phyloP scores from a whole-genome alignment of 2,797 vertebrate genomes.

The Urophycis tenuis region DNA sequence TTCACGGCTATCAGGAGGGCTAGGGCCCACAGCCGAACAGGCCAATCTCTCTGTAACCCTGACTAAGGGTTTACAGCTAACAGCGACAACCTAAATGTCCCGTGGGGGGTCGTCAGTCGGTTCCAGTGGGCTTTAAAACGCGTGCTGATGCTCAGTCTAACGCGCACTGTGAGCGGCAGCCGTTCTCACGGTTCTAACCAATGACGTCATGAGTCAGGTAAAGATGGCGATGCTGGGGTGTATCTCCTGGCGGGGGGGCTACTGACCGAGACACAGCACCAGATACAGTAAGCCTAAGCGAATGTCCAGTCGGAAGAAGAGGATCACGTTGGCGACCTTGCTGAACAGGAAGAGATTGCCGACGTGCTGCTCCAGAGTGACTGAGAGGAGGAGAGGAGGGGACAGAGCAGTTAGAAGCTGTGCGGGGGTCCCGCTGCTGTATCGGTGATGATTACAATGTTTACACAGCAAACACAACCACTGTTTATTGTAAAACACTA shows the following conservation, averaged over 20 bases:
- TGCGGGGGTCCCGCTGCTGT: neutral
- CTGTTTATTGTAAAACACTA: slow-evolving; percentile 14
- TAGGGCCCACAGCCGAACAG: too few species aligned
- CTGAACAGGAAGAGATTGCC: slow-evolving; percentile 95
- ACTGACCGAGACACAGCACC: slow-evolving; percentile 85
- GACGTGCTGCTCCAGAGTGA: slow-evolving; percentile 88
- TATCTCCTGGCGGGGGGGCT: neutral
- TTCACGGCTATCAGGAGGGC: neutral
- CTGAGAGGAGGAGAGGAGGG: slow-evolving; percentile 46
- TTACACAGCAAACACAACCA: slow-evolving; percentile 46
- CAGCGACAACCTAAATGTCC: too few species aligned
- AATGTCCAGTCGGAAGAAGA: slow-evolving; percentile 94
- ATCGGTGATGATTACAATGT: slow-evolving; percentile 21
- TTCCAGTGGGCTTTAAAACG: too few species aligned
- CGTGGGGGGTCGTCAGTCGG: too few species aligned
- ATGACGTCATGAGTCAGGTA: neutral
- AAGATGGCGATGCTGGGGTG: neutral
- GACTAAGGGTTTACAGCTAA: neutral
- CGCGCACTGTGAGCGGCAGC: neutral
- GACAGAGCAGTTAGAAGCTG: neutral
- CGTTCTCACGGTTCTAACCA: neutral
- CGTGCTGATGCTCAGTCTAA: neutral
- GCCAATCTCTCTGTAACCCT: neutral
- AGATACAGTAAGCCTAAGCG: slow-evolving; percentile 88
- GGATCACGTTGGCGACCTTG: slow-evolving; percentile 89